These are phyloP conservation scores for Lepus oiostolus DNA, from an alignment of 2,797 vertebrate genomes.

Conservation along the genomic window DNA sequence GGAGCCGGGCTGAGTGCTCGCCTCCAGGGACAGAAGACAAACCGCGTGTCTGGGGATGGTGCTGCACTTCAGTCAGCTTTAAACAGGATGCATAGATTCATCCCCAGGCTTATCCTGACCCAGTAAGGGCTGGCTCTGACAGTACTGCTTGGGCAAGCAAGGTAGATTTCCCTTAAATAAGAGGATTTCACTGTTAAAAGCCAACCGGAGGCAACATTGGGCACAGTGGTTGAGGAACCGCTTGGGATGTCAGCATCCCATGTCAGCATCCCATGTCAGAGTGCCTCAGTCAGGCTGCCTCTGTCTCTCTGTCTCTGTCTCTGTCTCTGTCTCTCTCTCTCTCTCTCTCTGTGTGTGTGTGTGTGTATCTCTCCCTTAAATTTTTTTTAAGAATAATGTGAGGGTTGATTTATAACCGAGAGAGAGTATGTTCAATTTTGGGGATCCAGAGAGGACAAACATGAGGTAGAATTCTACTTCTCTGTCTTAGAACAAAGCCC, in stretches of 20 bases:
- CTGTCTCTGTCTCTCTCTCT: no score
- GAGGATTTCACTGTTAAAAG: neutral
- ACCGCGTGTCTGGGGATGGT: neutral
- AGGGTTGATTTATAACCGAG: neutral
- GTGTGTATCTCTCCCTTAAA: no score
- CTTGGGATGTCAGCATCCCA: no score
- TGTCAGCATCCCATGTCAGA: no score
- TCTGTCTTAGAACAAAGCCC: neutral
- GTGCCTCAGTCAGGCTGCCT: no score
- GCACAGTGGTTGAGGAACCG: no score
- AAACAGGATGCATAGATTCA: slow-evolving; percentile 31
- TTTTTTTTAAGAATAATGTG: no score
- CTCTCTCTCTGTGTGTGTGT: no score
- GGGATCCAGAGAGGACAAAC: neutral
- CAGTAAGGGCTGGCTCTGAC: neutral
- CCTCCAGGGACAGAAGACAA: slow-evolving; percentile 21
- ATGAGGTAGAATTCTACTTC: neutral
- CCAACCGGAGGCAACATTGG: neutral
- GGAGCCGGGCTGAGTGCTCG: neutral
- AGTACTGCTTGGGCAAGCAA: neutral
- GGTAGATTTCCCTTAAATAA: neutral
- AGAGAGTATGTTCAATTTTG: neutral
- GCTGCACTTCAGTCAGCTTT: slow-evolving; percentile 24
- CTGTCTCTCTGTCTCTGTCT: no score
- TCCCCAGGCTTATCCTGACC: slow-evolving; percentile 15